These are phyloP conservation scores for Biston betularia DNA, from an alignment of 2,888 invertebrate species.

Conservation along the genomic window DNA sequence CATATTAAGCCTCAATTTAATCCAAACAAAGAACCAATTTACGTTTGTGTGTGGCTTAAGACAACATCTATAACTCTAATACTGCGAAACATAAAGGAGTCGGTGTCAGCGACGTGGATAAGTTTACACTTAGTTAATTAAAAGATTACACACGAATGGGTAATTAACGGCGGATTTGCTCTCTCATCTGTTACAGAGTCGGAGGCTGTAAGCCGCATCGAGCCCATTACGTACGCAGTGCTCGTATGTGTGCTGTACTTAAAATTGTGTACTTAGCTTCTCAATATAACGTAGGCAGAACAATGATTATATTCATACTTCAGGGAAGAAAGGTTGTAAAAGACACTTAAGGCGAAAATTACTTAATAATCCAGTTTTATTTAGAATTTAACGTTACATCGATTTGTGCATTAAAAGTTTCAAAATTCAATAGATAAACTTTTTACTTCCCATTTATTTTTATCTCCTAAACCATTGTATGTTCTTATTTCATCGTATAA, in stretches of 20 bases:
- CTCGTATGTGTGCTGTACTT: constrained; percentile 9
- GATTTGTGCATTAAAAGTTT: no score
- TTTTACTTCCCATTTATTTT: no score
- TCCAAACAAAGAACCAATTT: constrained; percentile 32
- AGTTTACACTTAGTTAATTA: constrained; percentile 80
- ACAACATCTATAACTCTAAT: constrained; percentile 32
- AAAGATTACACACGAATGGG: constrained; percentile 81
- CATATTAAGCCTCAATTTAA: constrained; percentile 27
- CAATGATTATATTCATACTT: not conserved
- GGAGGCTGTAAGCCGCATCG: constrained; percentile 55
- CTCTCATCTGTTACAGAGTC: constrained; percentile 67
- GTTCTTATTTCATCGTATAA: no score
- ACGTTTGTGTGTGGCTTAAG: constrained; percentile 22
- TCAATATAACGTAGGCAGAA: not conserved
- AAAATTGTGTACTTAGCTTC: not conserved
- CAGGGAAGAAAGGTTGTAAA: no score
- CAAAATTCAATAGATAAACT: no score
- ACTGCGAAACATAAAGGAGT: constrained; percentile 48
- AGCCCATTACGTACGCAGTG: constrained; percentile 39
- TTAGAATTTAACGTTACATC: no score
- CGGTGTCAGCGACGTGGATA: constrained; percentile 64
- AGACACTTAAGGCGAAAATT: no score
- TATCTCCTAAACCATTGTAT: no score
- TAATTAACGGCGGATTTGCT: constrained; percentile 79
- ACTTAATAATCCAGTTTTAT: no score